Conservation (phyloP, 2,797 vertebrate species). For the Crocidura indochinensis region DNA sequence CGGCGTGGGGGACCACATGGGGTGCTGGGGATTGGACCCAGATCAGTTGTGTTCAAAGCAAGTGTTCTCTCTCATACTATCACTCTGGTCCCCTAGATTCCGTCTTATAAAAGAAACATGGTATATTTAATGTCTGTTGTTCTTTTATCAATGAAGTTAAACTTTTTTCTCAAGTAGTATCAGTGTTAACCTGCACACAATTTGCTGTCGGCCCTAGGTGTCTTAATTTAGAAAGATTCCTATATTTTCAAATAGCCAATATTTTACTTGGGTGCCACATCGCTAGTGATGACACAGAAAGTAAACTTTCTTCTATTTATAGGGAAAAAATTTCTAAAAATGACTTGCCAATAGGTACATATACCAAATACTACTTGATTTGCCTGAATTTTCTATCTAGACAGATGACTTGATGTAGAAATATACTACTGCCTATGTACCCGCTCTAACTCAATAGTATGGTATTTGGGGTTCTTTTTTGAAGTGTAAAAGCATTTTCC, state of each 20-base stretch:
- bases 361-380: slow-evolving; percentile 58
- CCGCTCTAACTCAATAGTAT: slow-evolving; percentile 70
- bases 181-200: neutral
- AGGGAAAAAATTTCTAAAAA: slow-evolving; percentile 68
- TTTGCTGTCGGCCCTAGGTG: neutral
- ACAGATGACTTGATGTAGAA: too few relatives aligned
- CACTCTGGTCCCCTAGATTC: too few relatives aligned
- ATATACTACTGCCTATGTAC: neutral
- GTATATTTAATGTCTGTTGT: neutral
- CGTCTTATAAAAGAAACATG: neutral
- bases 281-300: slow-evolving; percentile 55
- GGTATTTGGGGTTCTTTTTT: slow-evolving; percentile 75
- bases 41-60: too few relatives aligned
- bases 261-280: neutral
- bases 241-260: slow-evolving; percentile 61
- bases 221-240: slow-evolving; percentile 59
- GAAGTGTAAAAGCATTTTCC: slow-evolving; percentile 79
- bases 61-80: too few relatives aligned
- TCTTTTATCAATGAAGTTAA: slow-evolving; percentile 47
- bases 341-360: slow-evolving; percentile 69
- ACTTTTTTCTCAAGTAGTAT: slow-evolving; percentile 60
- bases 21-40: too few relatives aligned
- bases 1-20: too few relatives aligned
- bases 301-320: slow-evolving; percentile 51
- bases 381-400: slow-evolving; percentile 13